Percentiles rank a stretch among this genome's conserved stretches.
Conservation (phyloP, 30 jellyfish, hydroid and myxozoan species). For the Morbakka virulenta region DNA sequence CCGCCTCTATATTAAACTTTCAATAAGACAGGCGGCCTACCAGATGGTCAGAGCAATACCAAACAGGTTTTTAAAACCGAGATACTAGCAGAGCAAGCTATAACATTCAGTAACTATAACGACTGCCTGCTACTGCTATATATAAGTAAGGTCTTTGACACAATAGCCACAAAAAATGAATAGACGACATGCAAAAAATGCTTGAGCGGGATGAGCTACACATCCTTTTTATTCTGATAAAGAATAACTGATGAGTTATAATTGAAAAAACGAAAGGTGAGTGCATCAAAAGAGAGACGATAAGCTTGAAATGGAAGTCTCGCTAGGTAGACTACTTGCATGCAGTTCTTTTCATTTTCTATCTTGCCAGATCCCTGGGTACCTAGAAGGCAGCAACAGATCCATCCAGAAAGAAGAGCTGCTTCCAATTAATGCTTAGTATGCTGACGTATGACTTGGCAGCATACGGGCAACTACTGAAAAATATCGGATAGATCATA, state of each 20-base stretch:
- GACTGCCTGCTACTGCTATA: slow-evolving; percentile 46
- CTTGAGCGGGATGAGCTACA: slow-evolving; percentile 54
- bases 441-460: slow-evolving; percentile 77
- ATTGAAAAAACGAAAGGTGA: slow-evolving; percentile 35
- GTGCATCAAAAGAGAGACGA: slow-evolving; percentile 36
- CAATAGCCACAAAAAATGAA: slow-evolving; percentile 32
- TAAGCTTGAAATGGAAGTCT: slow-evolving; percentile 28
- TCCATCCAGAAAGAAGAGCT: slow-evolving; percentile 19
- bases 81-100: slow-evolving; percentile 56
- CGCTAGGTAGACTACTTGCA: slow-evolving; percentile 54
- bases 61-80: slow-evolving; percentile 59
- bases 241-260: slow-evolving; percentile 29
- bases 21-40: slow-evolving; percentile 46
- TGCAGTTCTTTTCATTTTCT: slow-evolving; percentile 43
- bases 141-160: slow-evolving; percentile 68
- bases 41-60: slow-evolving; percentile 45
- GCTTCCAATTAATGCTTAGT: slow-evolving; percentile 36
- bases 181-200: slow-evolving; percentile 19
- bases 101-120: slow-evolving; percentile 54
- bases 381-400: slow-evolving; percentile 32
- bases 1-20: slow-evolving; percentile 31
- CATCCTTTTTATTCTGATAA: slow-evolving; percentile 21
- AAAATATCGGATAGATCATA: slow-evolving; percentile 37
- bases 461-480: slow-evolving; percentile 54
- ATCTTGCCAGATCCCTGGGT: slow-evolving; percentile 44